Evolutionary conservation across 2,113 vertebrate species (phyloP).

Genomic region (Stegastes partitus): DNA sequence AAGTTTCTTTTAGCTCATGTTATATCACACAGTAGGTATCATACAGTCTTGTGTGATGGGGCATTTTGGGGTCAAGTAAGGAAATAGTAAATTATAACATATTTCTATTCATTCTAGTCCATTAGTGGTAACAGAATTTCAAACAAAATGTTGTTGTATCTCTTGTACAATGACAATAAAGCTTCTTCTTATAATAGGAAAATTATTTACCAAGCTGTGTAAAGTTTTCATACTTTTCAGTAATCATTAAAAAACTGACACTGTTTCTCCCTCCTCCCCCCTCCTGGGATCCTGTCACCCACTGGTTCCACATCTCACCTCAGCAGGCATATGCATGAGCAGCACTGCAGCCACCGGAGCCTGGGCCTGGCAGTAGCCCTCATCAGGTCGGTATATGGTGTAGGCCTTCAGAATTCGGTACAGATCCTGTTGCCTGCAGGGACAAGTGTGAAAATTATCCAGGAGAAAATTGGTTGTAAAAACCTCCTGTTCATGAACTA

Average conservation of each 20-base stretch:
- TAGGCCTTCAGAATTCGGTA: slow-evolving; percentile 94
- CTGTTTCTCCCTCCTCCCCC: too few species aligned
- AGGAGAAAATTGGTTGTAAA: not conserved
- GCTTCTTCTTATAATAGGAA: too few species aligned
- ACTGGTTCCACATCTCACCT: slow-evolving; percentile 81
- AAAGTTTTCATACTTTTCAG: not conserved
- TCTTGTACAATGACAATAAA: too few species aligned
- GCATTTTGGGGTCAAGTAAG: too few species aligned
- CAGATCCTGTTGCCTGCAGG: slow-evolving; percentile 90
- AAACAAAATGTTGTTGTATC: too few species aligned
- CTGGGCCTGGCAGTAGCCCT: slow-evolving; percentile 95
- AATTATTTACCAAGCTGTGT: not conserved
- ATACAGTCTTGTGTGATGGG: not conserved
- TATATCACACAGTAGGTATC: not conserved
- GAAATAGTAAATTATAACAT: too few species aligned
- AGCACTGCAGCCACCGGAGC: slow-evolving; percentile 92
- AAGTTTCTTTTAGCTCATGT: not conserved
- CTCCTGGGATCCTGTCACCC: not conserved
- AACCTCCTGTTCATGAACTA: not conserved
- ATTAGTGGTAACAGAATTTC: not conserved
- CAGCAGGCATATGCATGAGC: slow-evolving; percentile 96
- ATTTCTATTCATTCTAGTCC: too few species aligned
- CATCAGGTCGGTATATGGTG: slow-evolving; percentile 91
- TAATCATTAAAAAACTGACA: not conserved
- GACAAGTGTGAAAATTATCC: slow-evolving; percentile 19